Evolutionary conservation across 2,797 vertebrate species (phyloP).

Genomic region (Saxicola maurus): DNA sequence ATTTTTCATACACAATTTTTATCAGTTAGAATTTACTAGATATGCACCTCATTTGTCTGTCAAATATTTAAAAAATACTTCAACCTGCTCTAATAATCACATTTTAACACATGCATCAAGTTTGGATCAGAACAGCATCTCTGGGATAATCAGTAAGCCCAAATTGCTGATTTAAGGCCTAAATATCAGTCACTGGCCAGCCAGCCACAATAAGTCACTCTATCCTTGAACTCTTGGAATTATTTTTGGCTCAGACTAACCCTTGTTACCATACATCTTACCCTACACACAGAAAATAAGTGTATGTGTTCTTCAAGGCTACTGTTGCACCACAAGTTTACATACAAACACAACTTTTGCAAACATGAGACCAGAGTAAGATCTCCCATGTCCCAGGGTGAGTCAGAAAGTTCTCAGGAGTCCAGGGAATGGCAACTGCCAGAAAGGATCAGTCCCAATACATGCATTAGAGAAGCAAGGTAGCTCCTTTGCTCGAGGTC

Average conservation of each 20-base stretch:
- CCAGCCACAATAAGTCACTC: conserved; percentile 50
- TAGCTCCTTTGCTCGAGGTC: conserved; percentile 34
- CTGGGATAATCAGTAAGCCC: conserved; percentile 44
- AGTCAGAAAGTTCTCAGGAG: conserved; percentile 38
- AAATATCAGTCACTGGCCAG: conserved; percentile 54
- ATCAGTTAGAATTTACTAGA: conserved; percentile 35
- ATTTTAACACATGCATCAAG: conserved; percentile 54
- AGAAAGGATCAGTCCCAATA: conserved; percentile 25
- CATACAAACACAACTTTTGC: conserved; percentile 37
- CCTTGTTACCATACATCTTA: conserved; percentile 18
- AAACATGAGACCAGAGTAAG: neutral
- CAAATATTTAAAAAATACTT: conserved; percentile 53
- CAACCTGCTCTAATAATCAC: conserved; percentile 47
- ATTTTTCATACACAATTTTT: conserved; percentile 20
- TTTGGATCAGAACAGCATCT: conserved; percentile 54
- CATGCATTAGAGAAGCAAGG: conserved; percentile 52
- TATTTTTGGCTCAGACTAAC: conserved; percentile 52
- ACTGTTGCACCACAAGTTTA: conserved; percentile 28
- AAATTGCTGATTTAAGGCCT: conserved; percentile 61
- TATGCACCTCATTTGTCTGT: conserved; percentile 8
- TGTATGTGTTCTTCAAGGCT: conserved; percentile 39
- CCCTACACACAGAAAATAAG: conserved; percentile 31
- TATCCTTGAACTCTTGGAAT: conserved; percentile 20
- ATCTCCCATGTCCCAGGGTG: neutral
- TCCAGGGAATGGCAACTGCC: conserved; percentile 21